Percentiles rank a stretch among this genome's conserved stretches.
These are phyloP conservation scores for Oscheius sp. DNA, from an alignment of 2,888 invertebrate genomes.

Conservation along the genomic window DNA sequence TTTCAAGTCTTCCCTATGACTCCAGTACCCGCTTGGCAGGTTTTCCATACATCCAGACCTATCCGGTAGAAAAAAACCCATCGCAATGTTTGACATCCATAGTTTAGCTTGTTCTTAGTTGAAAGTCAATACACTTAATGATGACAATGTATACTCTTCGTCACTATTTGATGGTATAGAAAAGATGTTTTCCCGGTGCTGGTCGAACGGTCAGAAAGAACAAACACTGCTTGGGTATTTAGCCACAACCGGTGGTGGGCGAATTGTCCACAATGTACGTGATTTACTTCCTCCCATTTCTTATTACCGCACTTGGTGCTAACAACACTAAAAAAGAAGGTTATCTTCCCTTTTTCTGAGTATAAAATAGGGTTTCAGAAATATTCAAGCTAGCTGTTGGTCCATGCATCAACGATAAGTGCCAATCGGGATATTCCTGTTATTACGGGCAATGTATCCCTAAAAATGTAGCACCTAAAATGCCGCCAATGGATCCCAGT, in stretches of 20 bases:
- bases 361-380: neutral
- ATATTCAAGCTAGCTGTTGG: slow-evolving; percentile 57
- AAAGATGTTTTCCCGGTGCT: neutral
- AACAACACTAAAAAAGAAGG: too few relatives aligned
- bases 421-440: slow-evolving; percentile 50
- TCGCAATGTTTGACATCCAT: too few relatives aligned
- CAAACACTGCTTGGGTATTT: slow-evolving; percentile 10
- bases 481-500: slow-evolving; percentile 51
- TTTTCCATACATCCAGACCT: too few relatives aligned
- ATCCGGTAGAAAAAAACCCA: too few relatives aligned
- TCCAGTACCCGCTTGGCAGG: too few relatives aligned
- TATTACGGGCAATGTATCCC: slow-evolving; percentile 59
- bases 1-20: too few relatives aligned
- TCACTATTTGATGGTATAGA: neutral
- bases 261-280: slow-evolving; percentile 1
- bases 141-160: too few relatives aligned
- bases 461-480: slow-evolving; percentile 49
- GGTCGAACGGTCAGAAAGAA: slow-evolving; percentile 23
- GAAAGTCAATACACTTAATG: too few relatives aligned
- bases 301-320: neutral
- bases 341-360: too few relatives aligned
- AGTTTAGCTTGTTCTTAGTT: too few relatives aligned
- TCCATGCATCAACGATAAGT: slow-evolving; percentile 56
- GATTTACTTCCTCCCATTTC: slow-evolving; percentile 12
- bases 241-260: slow-evolving; percentile 7